These are phyloP conservation scores for Monochamus saltuarius DNA, from an alignment of 1,140 invertebrate genomes.

Conservation along the genomic window DNA sequence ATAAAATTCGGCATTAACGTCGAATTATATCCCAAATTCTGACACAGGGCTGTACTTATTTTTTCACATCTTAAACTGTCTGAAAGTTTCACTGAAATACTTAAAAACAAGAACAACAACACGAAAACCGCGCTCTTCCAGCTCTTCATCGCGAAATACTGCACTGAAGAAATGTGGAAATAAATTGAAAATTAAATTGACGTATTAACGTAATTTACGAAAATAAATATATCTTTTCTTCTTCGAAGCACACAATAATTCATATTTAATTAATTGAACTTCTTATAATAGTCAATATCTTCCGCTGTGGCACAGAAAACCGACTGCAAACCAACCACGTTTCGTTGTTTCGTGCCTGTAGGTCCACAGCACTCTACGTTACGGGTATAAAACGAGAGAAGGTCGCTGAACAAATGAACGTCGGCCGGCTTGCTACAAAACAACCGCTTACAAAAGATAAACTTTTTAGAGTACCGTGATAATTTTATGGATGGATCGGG, in stretches of 20 bases:
- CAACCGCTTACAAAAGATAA: slow-evolving; percentile 44
- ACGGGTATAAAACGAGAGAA: background rate
- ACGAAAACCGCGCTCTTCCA: slow-evolving; percentile 17
- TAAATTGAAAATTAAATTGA: too few species aligned
- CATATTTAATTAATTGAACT: too few species aligned
- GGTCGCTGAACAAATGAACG: slow-evolving; percentile 37
- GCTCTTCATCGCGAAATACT: background rate
- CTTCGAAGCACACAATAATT: too few species aligned
- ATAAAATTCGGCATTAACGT: slow-evolving; percentile 86
- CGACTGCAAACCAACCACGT: slow-evolving; percentile 11
- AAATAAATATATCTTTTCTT: too few species aligned
- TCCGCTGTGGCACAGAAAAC: slow-evolving; percentile 11
- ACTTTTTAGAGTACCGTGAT: slow-evolving; percentile 39
- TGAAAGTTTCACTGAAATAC: background rate
- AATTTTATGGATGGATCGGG: slow-evolving; percentile 21
- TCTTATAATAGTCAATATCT: too few species aligned
- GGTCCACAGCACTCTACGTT: too few species aligned
- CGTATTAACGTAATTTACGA: too few species aligned
- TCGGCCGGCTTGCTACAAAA: slow-evolving; percentile 36
- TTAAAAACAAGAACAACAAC: slow-evolving; percentile 9
- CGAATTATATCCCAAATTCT: slow-evolving; percentile 82
- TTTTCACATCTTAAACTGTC: slow-evolving; percentile 67
- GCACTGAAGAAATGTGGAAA: background rate
- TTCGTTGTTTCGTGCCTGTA: slow-evolving; percentile 7
- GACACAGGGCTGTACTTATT: slow-evolving; percentile 77